Base-by-base conservation (phyloP, 2,888 invertebrate genomes). In the Unio pictorum region DNA sequence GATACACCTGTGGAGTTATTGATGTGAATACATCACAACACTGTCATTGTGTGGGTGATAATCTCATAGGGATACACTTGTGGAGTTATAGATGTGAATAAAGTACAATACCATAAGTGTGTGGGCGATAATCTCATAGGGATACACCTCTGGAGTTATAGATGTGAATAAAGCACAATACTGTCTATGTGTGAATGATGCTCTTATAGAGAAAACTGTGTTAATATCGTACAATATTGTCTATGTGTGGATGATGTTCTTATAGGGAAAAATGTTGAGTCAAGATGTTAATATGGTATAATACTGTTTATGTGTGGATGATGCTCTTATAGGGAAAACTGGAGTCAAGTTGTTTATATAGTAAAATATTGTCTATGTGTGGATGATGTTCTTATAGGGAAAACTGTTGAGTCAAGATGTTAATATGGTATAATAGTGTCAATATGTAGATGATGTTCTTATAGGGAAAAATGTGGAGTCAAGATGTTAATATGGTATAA, bases 11-110 rank as follows among this genome's bases (percentile, higher is more conserved):
- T n/a, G 34, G 28, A 57, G 61, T 3, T 7, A 26, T 11, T n/a
- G 8, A 56, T 34, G 34, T 34, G 0, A 6, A 34, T 7, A 5
- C 7, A 34, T 0, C 4, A 34, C 34, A 34, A 34, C 6, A 34
- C 34, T 34, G 34, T 34, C 34, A 4, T 86, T 17, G 90, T 90
- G 81, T 83, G 83, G 0, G 86, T 85, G 45, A 87, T 86, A 6
- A 89, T 81, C 79, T 90, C 89, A 72, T 90, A 89, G 1, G 89
- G 89, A 26, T 3, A 89, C 84, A 77, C 86, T 90, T 90, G 76
- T 6, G 67, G 28, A 18, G 65, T 67, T 6, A 34, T 23, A 34
- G 34, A 34, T 34, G 34, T 34, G 0, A 34, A 34, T 7, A 5
- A 4, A 34, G 28, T 15, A n/a, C 55, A 55, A 55, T 61, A 18